phyloP scores from a whole-genome alignment of 1,140 invertebrate species.

The Teleopsis dalmanni region DNA sequence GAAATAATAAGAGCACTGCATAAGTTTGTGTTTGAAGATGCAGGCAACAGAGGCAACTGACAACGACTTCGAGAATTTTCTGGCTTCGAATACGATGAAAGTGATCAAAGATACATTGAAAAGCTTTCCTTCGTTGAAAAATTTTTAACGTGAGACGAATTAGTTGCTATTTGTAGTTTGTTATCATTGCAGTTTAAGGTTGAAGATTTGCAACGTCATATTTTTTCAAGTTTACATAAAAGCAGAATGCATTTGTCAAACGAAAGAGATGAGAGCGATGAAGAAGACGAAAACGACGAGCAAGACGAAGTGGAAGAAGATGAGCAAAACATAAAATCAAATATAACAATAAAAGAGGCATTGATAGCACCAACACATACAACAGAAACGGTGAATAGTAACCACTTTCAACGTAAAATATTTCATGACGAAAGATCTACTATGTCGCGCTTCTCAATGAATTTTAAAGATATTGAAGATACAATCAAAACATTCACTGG shows the following conservation, averaged over 20 bases:
- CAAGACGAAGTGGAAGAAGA: not conserved
- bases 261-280: not conserved
- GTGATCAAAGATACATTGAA: not conserved
- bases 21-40: constrained; percentile 8
- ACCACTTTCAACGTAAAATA: not conserved
- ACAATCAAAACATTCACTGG: not conserved
- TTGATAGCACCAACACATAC: not conserved
- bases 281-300: constrained; percentile 1
- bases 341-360: not conserved
- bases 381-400: not conserved
- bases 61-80: constrained; percentile 4
- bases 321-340: not conserved
- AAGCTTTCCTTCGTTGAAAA: constrained; percentile 2
- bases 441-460: constrained; percentile 5
- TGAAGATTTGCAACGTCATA: constrained; percentile 1
- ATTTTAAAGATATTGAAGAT: constrained; percentile 12
- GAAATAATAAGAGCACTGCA: constrained; percentile 2
- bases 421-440: not conserved
- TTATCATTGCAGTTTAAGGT: not conserved
- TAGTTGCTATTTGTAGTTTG: constrained; percentile 7
- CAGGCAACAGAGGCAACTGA: constrained; percentile 7
- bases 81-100: constrained; percentile 8
- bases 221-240: constrained; percentile 10
- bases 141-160: constrained; percentile 1
- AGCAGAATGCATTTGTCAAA: not conserved